Evolutionary conservation across 2,888 invertebrate species (phyloP), one percentile per base, ranked within the genome.

Genomic region (Agonopterix alstromeriana): DNA sequence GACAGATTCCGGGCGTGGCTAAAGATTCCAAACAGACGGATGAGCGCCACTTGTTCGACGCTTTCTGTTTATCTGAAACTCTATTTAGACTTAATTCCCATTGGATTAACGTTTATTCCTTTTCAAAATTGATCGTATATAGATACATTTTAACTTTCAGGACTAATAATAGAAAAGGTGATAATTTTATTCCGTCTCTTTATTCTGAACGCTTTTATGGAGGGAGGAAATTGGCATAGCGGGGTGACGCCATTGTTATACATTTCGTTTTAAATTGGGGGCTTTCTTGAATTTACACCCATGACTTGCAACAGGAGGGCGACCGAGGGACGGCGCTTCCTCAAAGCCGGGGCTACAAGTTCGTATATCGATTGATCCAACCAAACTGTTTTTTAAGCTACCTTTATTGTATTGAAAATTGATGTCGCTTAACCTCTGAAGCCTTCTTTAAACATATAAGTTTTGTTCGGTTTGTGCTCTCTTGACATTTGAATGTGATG

Each of bases 221-320:
- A 70, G 78, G 82, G 81, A 79, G 86, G 82, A 82, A 86, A 86
- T 87, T 83, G 85, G 83, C 82, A 81, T 74, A 78, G 78, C 82
- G 67, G 73, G 77, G 76, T 68, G 65, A 70, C 71, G 77, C 82
- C 77, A 82, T 85, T 86, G 86, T 85, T 84, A 85, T 78, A 82
- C 77, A 79, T 85, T 82, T 79, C 82, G 74, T 74, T 85, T 86
- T 83, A 85, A 88, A 86, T 85, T 84, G 83, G 83, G 87, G 82
- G 80, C 81, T 42, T 87, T 84, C 85, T 87, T 84, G 79, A 84
- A 86, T 86, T 86, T 82, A 82, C 84, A 83, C 81, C 82, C 81
- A 79, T 86, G 85, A 85, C 84, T 87, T 84, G 83, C 83, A 76
- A 62, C 65, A 67, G 65, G 72, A 70, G 77, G 77, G 63, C 65